Evolutionary conservation across 2,888 invertebrate species (phyloP).

Genomic region (Adelphocoris suturalis): DNA sequence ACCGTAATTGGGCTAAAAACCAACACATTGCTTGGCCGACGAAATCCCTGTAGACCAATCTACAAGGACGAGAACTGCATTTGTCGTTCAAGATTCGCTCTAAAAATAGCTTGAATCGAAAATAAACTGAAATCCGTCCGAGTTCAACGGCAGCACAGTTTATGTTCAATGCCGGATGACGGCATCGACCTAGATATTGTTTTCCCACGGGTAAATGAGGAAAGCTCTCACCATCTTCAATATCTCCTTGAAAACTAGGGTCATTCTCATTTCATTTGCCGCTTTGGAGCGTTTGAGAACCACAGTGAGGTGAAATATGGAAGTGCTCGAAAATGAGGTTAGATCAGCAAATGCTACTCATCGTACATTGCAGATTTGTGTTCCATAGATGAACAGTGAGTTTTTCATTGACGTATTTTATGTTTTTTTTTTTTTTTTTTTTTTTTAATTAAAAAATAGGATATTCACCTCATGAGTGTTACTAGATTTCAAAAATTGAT

Average conservation of each 20-base stretch:
- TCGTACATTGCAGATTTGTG: no score
- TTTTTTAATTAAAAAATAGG: no score
- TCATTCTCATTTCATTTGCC: no score
- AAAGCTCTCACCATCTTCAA: background rate
- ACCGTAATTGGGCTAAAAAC: background rate
- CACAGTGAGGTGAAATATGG: no score
- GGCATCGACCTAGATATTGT: background rate
- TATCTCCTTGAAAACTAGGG: background rate
- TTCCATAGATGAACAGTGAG: no score
- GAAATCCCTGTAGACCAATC: background rate
- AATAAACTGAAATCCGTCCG: background rate
- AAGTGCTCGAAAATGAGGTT: no score
- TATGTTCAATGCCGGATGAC: background rate
- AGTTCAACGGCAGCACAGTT: background rate
- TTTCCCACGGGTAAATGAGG: background rate
- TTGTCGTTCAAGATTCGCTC: background rate
- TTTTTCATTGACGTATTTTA: no score
- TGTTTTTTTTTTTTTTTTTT: no score
- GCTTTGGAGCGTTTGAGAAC: no score
- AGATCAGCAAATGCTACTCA: no score
- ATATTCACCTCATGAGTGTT: no score
- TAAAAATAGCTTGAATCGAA: background rate
- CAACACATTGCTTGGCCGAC: background rate
- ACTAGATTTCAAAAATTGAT: no score
- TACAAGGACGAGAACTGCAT: background rate